phyloP scores from a whole-genome alignment of 2,888 invertebrate genomes.

The Ditula angustiorana region DNA sequence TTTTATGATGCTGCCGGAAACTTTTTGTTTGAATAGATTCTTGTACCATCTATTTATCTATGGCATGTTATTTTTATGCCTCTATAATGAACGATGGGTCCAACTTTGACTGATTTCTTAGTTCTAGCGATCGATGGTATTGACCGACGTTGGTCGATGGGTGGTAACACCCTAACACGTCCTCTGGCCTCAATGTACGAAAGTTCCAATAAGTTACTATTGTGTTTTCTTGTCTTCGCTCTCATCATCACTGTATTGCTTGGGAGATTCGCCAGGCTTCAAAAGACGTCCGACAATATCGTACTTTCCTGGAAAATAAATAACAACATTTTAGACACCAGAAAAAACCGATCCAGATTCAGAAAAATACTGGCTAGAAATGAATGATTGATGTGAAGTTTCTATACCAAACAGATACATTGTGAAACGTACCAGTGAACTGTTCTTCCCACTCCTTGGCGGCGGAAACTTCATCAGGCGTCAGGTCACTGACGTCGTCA shows the following conservation, averaged over 20 bases:
- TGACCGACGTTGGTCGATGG: background rate
- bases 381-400: no score
- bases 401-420: no score
- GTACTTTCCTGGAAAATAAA: slow-evolving; percentile 70
- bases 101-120: background rate
- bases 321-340: background rate
- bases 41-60: no score
- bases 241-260: slow-evolving; percentile 72
- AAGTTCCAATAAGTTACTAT: slow-evolving; percentile 46
- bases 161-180: background rate
- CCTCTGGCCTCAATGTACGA: background rate
- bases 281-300: slow-evolving; percentile 76
- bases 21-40: no score
- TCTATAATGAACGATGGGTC: no score
- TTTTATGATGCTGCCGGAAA: no score
- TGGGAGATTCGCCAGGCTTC: slow-evolving; percentile 76
- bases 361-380: no score
- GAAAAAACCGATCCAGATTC: background rate
- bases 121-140: background rate
- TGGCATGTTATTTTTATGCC: no score
- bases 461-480: slow-evolving; percentile 70
- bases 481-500: slow-evolving; percentile 75
- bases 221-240: slow-evolving; percentile 72
- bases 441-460: slow-evolving; percentile 82
- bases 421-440: slow-evolving; percentile 70